A percentile compares a stretch with the other conserved stretches of the same genome.
These are phyloP conservation scores for Ctenomys sociabilis DNA, from an alignment of 2,113 vertebrate genomes.

Conservation along the genomic window DNA sequence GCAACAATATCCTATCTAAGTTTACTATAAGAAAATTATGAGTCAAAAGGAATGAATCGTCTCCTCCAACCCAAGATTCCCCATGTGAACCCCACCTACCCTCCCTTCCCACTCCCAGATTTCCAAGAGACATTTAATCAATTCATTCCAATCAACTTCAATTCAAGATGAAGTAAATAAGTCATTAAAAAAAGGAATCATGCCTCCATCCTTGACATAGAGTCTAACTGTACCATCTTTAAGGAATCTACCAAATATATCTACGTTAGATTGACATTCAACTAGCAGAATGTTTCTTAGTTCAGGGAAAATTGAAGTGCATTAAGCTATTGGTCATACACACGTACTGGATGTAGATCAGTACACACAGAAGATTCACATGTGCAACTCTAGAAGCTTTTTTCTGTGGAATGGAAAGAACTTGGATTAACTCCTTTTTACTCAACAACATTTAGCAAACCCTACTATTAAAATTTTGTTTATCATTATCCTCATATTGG, in stretches of 20 bases:
- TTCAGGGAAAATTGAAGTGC: neutral
- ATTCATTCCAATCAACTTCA: slow-evolving; percentile 30
- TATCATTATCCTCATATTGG: neutral
- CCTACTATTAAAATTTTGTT: neutral
- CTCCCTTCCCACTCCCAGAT: neutral
- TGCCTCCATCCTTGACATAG: neutral
- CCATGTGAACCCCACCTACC: neutral
- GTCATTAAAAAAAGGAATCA: slow-evolving; percentile 26
- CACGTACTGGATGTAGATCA: neutral
- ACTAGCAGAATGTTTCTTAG: slow-evolving; percentile 24
- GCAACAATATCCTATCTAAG: slow-evolving; percentile 49
- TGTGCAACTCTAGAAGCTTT: neutral
- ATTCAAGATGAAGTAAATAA: slow-evolving; percentile 52
- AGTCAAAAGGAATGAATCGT: slow-evolving; percentile 48
- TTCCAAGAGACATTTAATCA: slow-evolving; percentile 30
- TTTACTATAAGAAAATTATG: slow-evolving; percentile 60
- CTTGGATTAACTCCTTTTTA: neutral
- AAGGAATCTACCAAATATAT: slow-evolving; percentile 18
- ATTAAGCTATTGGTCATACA: neutral
- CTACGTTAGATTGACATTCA: neutral
- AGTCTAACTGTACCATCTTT: slow-evolving; percentile 22
- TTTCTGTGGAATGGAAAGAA: neutral
- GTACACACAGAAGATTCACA: neutral
- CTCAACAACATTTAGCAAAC: neutral
- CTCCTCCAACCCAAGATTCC: neutral